Percentiles rank a stretch among this genome's conserved stretches.
phyloP scores from a whole-genome alignment of 2,888 invertebrate species.

The Drosophila cognata region DNA sequence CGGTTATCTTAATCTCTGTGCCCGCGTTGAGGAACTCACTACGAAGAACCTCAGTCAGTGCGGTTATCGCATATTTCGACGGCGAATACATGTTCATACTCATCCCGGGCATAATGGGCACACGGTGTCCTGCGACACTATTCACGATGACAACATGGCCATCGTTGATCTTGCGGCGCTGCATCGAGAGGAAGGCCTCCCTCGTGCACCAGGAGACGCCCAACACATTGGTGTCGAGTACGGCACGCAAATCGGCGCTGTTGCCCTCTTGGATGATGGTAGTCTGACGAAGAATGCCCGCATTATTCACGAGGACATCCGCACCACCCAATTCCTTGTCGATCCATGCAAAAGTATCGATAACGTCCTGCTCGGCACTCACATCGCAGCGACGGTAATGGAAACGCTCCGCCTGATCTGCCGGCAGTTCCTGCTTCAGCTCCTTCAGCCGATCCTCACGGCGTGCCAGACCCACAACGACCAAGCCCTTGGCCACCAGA shows the following conservation, averaged over 20 bases:
- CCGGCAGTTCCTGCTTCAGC: constrained; percentile 51
- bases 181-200: constrained; percentile 86
- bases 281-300: constrained; percentile 72
- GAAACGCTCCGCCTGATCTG: constrained; percentile 76
- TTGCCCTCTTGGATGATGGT: constrained; percentile 55
- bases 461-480: constrained; percentile 86
- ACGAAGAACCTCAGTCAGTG: constrained; percentile 82
- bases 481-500: constrained; percentile 85
- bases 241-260: constrained; percentile 66
- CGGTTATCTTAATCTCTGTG: constrained; percentile 79
- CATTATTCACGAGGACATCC: constrained; percentile 87
- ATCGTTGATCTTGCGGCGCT: constrained; percentile 84
- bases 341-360: constrained; percentile 86
- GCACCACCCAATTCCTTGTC: constrained; percentile 86
- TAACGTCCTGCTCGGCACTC: constrained; percentile 86
- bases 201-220: constrained; percentile 85
- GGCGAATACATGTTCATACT: constrained; percentile 81
- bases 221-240: constrained; percentile 85
- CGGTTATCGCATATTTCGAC: constrained; percentile 83
- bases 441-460: constrained; percentile 85
- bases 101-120: constrained; percentile 77
- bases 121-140: constrained; percentile 81
- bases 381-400: constrained; percentile 86
- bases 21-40: constrained; percentile 80
- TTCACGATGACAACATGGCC: constrained; percentile 86